A percentile compares a stretch with the other conserved stretches of the same genome.
These are phyloP conservation scores for Platypus cylindrus DNA, from an alignment of 2,888 invertebrate genomes.

Conservation along the genomic window DNA sequence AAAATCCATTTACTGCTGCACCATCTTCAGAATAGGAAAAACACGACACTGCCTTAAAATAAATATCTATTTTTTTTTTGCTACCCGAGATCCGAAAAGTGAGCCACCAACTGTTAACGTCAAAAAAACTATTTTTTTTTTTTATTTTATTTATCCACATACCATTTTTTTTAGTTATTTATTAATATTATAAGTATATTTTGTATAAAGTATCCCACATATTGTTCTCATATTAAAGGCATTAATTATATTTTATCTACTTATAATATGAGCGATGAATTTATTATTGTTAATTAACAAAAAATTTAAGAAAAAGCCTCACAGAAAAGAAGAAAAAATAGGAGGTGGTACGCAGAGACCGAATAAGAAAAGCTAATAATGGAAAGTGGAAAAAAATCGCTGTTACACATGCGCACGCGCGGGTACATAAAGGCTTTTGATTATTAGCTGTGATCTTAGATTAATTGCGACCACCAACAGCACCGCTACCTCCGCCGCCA, in stretches of 20 bases:
- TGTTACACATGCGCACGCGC: too few species aligned
- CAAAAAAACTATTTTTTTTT: too few species aligned
- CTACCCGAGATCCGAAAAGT: constrained; percentile 35
- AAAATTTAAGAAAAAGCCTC: too few species aligned
- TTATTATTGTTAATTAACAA: too few species aligned
- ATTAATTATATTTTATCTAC: constrained; percentile 5
- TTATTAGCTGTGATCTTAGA: too few species aligned
- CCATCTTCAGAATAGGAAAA: constrained; percentile 27
- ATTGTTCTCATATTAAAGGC: not conserved
- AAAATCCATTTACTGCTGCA: too few species aligned
- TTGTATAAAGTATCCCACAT: not conserved
- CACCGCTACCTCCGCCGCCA: constrained; percentile 22
- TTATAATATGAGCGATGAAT: too few species aligned
- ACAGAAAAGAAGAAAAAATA: too few species aligned
- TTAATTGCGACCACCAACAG: constrained; percentile 31
- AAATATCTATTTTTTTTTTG: constrained; percentile 21
- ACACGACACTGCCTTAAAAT: constrained; percentile 31
- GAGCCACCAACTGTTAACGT: constrained; percentile 30
- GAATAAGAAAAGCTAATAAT: constrained; percentile 30
- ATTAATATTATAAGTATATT: constrained; percentile 18
- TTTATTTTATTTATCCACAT: constrained; percentile 33
- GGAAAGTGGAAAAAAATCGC: constrained; percentile 24
- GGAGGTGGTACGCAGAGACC: too few species aligned
- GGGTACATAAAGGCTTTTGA: too few species aligned
- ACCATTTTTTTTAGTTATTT: constrained; percentile 28